Evolutionary conservation across 2,888 invertebrate genomes (phyloP).

Genomic region (Digitonthophagus gazella): DNA sequence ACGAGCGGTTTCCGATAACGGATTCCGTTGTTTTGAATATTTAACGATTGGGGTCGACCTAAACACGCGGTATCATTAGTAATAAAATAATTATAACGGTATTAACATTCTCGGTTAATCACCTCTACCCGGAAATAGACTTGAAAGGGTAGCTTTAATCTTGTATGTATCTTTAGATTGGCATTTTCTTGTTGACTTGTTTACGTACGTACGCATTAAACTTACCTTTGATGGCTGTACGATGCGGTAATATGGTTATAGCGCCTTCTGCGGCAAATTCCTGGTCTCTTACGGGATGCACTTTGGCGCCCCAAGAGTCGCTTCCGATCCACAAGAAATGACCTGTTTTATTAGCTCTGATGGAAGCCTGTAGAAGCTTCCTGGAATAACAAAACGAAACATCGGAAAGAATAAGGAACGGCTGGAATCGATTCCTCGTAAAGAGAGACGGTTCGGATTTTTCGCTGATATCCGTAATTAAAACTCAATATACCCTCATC

Average conservation of each 20-base stretch:
- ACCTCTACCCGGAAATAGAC: neutral
- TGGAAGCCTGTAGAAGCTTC: constrained; percentile 59
- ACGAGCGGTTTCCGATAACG: neutral
- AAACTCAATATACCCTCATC: neutral
- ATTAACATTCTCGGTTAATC: neutral
- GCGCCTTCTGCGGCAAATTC: constrained; percentile 61
- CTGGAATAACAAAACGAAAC: constrained; percentile 48
- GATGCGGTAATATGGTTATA: constrained; percentile 63
- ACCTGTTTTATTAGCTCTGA: constrained; percentile 57
- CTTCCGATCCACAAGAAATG: constrained; percentile 70
- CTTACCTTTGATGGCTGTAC: constrained; percentile 55
- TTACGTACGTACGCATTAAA: constrained; percentile 19
- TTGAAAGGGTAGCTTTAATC: too few relatives aligned
- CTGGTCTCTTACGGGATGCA: constrained; percentile 60
- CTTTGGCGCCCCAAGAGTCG: constrained; percentile 70
- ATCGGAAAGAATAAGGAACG: too few relatives aligned
- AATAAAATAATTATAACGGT: neutral
- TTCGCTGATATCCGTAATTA: neutral
- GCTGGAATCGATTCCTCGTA: neutral
- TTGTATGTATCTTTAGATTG: too few relatives aligned
- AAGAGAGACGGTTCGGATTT: neutral
- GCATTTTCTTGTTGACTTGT: too few relatives aligned
- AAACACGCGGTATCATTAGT: neutral
- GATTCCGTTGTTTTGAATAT: neutral
- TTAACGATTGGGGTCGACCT: neutral